Evolutionary conservation across 2,888 invertebrate genomes (phyloP), one percentile per base, ranked within the genome.

Genomic region (Amiota mariae): DNA sequence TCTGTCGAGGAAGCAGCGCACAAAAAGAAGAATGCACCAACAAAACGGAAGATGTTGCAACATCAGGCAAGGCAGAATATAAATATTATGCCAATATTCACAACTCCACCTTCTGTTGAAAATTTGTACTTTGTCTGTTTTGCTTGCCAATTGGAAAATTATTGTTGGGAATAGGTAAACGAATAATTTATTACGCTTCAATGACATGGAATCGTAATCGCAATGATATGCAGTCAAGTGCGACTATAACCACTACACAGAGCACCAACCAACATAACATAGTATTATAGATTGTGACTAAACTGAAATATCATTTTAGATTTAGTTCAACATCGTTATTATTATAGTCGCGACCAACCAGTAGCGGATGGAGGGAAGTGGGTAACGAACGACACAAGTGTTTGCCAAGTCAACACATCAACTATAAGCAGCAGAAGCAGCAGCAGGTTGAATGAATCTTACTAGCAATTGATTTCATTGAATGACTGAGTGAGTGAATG

Each of bases 61-160:
- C 12, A 24, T n/a, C 11, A 59, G 24, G 24, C 15, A 66, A 66
- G 66, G 18, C 15, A 46, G 18, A 48, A 66, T 79, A 86, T 85
- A 84, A 80, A 86, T 83, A 86, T 83, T 80, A 82, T 81, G 80
- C 82, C 78, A 80, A 86, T 86, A 87, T 86, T 86, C 86, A 86
- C 86, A 86, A 80, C 87, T 86, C 87, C 86, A 87, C 86, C 86
- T 86, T 86, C 86, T 85, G 87, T 85, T 86, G 86, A 86, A 81
- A 84, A 79, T 85, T 73, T 79, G 77, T 66, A 66, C 66, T 66
- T 68, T 59, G 59, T 3, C 18, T n/a, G 15, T 54, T 49, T 63
- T 64, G 51, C 71, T 75, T 59, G 78, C 77, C 81, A 81, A 81
- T 81, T 81, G 80, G 76, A 75, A 79, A 80, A 83, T 83, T 82